phyloP scores from a whole-genome alignment of 2,888 invertebrate species.

The Dicycla oo region DNA sequence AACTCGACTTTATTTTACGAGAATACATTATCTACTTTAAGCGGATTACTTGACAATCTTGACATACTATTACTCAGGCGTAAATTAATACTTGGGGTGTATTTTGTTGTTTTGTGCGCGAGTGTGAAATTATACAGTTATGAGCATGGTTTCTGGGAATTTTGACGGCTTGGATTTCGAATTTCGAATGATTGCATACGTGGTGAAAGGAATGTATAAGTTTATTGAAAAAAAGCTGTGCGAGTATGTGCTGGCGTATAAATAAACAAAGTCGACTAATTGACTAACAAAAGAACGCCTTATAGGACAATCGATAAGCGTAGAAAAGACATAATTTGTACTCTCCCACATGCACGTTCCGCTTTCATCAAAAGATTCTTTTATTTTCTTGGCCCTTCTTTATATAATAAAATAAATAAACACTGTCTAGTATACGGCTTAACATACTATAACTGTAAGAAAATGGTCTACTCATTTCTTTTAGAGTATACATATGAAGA shows the following conservation, averaged over 20 bases:
- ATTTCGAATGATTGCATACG: conserved; percentile 9
- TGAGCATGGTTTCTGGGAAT: conserved; percentile 28
- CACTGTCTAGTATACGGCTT: no score
- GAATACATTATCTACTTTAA: conserved; percentile 79
- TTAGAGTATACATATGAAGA: no score
- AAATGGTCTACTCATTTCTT: no score
- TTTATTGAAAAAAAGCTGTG: not conserved
- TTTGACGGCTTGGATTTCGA: conserved; percentile 2
- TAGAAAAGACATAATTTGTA: no score
- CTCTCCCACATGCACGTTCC: no score
- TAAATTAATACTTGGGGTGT: conserved; percentile 68
- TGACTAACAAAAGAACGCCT: no score
- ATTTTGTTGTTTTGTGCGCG: conserved; percentile 52
- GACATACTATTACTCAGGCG: conserved; percentile 72
- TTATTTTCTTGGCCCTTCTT: no score
- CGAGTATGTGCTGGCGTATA: not conserved
- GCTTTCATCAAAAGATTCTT: no score
- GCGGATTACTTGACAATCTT: conserved; percentile 78
- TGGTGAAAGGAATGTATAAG: not conserved
- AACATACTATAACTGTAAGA: no score
- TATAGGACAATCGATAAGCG: no score
- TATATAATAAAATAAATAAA: no score
- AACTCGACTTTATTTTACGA: conserved; percentile 82
- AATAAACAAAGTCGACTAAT: no score
- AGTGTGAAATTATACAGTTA: conserved; percentile 51